Base-by-base conservation (phyloP, 2,797 vertebrate species). In the Ptychobarbus kaznakovi region DNA sequence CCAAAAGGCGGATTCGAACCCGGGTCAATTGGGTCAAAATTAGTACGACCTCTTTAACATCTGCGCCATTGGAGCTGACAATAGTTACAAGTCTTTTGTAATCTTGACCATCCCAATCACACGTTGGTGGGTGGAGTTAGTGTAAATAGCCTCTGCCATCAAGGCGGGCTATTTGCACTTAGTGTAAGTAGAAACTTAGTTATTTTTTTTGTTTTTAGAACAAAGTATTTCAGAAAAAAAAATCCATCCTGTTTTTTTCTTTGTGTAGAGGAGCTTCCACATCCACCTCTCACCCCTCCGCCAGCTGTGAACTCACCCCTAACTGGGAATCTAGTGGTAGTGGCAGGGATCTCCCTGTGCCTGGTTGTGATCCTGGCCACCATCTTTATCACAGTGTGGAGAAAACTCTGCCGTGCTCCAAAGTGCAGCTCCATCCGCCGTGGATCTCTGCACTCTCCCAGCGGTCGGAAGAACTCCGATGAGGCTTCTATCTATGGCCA, bases 401-500 rank as follows among this genome's bases (percentile, higher is more conserved):
- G 97, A 86, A 98, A 96, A 90, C 91, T 97, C 6, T 97, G 97
- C 91, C 96, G 91, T 61, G 82, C 95, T 49, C 95, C 96, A 56
- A 96, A 95, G 87, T 99, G 97, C 92, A 95, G 95, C 92, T 88
- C 95, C 0, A 91, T 95, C 0, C 93, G 91, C 12, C 95, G 92
- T 46, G 94, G 94, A 84, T 96, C 98, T 0, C 38, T 94, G 85
- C 97, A 96, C 89, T 96, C 97, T 1, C 95, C 96, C 0, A 88
- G 94, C 40, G 96, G 95, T 80, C 95, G 96, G 74, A 99, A 97
- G 65, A 96, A 97, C 90, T 99, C 97, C 0, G 98, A 99, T 0
- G 97, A 98, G 87, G 97, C 98, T 80, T 97, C 96, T 82, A 98
- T 99, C 89, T 99, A 95, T 72, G 96, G 96, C 72, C 92, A 95